phyloP scores from a whole-genome alignment of 1,140 invertebrate species.

The Ylistrum balloti region DNA sequence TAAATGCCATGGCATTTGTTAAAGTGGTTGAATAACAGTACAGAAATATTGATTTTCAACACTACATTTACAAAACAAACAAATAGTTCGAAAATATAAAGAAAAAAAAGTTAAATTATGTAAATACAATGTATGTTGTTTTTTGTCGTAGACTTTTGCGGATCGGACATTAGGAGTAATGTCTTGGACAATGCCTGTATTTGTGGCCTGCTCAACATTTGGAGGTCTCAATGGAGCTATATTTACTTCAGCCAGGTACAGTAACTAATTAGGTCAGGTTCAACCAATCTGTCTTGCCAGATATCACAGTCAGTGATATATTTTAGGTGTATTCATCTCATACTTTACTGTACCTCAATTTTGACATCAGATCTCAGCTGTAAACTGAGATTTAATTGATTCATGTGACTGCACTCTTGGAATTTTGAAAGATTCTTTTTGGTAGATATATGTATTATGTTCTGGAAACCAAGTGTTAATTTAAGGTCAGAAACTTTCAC shows the following conservation, averaged over 20 bases:
- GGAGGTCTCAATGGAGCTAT: constrained; percentile 99
- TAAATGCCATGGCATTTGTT: too few species aligned
- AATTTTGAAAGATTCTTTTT: background rate
- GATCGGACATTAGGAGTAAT: constrained; percentile 94
- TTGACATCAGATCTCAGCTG: too few species aligned
- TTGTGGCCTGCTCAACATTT: constrained; percentile 98
- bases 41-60: too few species aligned
- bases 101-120: too few species aligned
- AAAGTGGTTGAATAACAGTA: too few species aligned
- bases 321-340: too few species aligned
- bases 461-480: background rate
- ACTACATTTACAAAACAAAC: background rate
- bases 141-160: constrained; percentile 90
- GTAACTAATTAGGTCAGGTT: background rate
- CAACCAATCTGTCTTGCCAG: too few species aligned
- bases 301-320: too few species aligned
- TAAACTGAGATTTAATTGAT: background rate
- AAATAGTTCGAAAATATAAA: too few species aligned
- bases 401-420: background rate
- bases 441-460: background rate
- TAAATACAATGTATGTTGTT: too few species aligned
- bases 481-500: background rate
- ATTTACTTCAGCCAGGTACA: constrained; percentile 93
- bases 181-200: constrained; percentile 97
- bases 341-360: too few species aligned